Conservation (phyloP, 2,113 vertebrate genomes). For the Podarcis raffonei region DNA sequence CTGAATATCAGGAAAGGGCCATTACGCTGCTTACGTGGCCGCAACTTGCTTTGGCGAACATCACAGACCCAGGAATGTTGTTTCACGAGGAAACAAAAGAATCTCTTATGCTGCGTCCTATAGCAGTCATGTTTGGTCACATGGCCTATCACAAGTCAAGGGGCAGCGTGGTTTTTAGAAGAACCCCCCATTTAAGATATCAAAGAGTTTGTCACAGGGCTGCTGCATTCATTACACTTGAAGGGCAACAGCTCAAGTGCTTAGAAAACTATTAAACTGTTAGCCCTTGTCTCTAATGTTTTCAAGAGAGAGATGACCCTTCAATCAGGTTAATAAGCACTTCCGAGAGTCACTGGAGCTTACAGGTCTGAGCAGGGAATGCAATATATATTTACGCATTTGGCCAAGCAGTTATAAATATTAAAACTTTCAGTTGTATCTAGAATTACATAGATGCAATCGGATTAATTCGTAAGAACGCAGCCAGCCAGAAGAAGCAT, state of each 20-base stretch:
- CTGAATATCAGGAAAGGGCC: background rate
- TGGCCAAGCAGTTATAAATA: background rate
- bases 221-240: constrained; percentile 43
- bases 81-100: constrained; percentile 55
- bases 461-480: background rate
- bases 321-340: background rate
- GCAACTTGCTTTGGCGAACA: background rate
- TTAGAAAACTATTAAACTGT: constrained; percentile 27
- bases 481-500: background rate
- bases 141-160: constrained; percentile 51
- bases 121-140: constrained; percentile 31
- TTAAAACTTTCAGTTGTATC: background rate
- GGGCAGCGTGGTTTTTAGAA: constrained; percentile 13
- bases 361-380: background rate
- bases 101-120: constrained; percentile 36
- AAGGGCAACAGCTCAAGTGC: background rate
- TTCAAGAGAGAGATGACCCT: background rate
- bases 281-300: constrained; percentile 27
- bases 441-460: background rate
- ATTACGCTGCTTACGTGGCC: background rate
- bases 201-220: constrained; percentile 13
- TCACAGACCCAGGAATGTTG: constrained; percentile 3
- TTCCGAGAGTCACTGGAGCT: background rate
- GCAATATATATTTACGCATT: background rate
- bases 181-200: constrained; percentile 38